Percentiles rank a stretch among this genome's conserved stretches.
These are phyloP conservation scores for Tinea pellionella DNA, from an alignment of 2,888 invertebrate species.

Conservation along the genomic window DNA sequence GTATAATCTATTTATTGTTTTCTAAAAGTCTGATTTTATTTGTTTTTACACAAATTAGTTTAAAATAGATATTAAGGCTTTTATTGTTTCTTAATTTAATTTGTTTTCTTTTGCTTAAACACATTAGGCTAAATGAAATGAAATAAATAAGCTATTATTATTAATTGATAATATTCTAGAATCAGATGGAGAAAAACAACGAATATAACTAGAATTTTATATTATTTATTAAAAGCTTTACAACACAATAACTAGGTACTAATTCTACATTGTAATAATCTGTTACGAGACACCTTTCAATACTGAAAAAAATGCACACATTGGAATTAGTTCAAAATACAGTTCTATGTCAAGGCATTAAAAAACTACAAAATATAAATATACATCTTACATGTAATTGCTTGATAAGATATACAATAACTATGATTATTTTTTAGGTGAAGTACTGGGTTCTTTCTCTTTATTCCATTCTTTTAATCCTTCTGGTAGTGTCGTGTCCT, in stretches of 20 bases:
- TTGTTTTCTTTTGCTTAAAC: too few relatives aligned
- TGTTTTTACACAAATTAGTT: too few relatives aligned
- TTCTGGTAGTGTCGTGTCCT: conserved; percentile 93
- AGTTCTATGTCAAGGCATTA: neutral
- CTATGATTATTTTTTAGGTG: conserved; percentile 22
- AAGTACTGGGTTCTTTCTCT: conserved; percentile 50
- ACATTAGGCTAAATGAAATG: too few relatives aligned
- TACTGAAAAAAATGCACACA: conserved; percentile 9
- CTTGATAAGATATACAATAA: neutral
- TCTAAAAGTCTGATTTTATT: too few relatives aligned
- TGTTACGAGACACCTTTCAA: neutral
- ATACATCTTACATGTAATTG: conserved; percentile 13
- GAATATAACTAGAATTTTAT: conserved; percentile 3
- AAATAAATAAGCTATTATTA: too few relatives aligned
- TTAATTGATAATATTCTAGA: too few relatives aligned
- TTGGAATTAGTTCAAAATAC: conserved; percentile 2
- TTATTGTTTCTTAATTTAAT: too few relatives aligned
- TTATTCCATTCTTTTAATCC: conserved; percentile 97
- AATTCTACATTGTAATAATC: conserved; percentile 1
- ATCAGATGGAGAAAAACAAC: too few relatives aligned
- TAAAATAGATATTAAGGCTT: too few relatives aligned
- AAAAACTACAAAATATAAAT: conserved; percentile 2
- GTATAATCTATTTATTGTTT: too few relatives aligned
- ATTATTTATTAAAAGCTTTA: conserved; percentile 6
- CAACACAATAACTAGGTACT: conserved; percentile 3